Base-by-base conservation (phyloP, 2,888 invertebrate species). In the Epiperipatus broadwayi region DNA sequence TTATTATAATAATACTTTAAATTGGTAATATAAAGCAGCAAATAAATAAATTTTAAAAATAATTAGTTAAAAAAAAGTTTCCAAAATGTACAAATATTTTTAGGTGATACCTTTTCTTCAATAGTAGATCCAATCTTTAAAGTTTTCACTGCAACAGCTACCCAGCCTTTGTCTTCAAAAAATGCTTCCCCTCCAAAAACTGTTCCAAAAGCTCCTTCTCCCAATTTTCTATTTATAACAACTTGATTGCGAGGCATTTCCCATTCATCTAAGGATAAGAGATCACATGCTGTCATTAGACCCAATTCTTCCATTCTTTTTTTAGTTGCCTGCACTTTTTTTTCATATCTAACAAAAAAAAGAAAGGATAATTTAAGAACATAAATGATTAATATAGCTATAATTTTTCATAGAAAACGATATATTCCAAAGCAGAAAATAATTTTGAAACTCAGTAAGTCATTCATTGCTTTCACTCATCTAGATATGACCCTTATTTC, bases 181-280 rank as follows among this genome's bases (percentile, higher is more conserved):
- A 73, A 68, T 2, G 81, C 78, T 59, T 87, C 85, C 1, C 89
- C 89, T 22, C 81, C 81, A 57, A 81, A 87, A 2, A 87, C 87
- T 0, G 76, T 81, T 5, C 89, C 89, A 57, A 87, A 89, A 0
- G 85, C 85, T 12, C 87, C 89, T 56, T 83, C 79, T 5, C 78
- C 87, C 16, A 85, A 62, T 54, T 75, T 76, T 15, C 83, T 66
- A 61, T 81, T 84, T 46, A 84, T 74, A 15, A 84, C 81, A 20
- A 89, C 77, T 39, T 73, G 69, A 49, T 81, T 78, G 38, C 83
- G 68, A 0, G 78, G 71, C 34, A 87, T 69, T 58, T 89, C 87
- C 81, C 84, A 87, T 51, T 78, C 77, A 56, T 84, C 83, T 25
- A 81, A 61, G 10, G 69, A 67, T 46, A 58, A 46, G 47, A 60